phyloP scores from a whole-genome alignment of 2,797 vertebrate genomes.

The Gymnodraco acuticeps region DNA sequence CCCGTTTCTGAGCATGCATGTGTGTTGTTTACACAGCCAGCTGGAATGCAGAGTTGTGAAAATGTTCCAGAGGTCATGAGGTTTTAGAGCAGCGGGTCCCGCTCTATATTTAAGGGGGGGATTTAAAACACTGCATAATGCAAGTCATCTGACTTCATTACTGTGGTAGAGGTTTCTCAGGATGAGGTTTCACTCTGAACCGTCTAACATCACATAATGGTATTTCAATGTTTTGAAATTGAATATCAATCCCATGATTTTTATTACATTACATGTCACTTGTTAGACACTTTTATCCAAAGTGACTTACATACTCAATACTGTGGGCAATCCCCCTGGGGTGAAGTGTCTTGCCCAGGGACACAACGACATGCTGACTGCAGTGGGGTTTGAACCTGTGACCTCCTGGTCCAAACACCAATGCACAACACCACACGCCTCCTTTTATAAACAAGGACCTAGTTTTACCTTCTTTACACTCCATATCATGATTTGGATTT shows the following conservation, averaged over 20 bases:
- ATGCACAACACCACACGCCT: too few species aligned
- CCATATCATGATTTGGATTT: background rate
- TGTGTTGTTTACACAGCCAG: constrained; percentile 43
- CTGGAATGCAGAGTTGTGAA: constrained; percentile 61
- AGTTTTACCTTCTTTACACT: background rate
- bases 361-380: too few species aligned
- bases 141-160: constrained; percentile 82
- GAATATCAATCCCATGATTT: background rate
- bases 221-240: background rate
- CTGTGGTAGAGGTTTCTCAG: constrained; percentile 59
- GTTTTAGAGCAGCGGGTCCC: constrained; percentile 61
- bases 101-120: constrained; percentile 77
- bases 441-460: constrained; percentile 10
- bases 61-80: constrained; percentile 65
- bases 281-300: too few species aligned
- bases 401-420: too few species aligned
- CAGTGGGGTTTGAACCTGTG: too few species aligned
- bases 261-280: too few species aligned
- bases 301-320: too few species aligned
- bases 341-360: too few species aligned
- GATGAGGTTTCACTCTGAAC: constrained; percentile 69
- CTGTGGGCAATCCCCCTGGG: too few species aligned
- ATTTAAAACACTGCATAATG: constrained; percentile 77
- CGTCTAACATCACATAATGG: background rate
- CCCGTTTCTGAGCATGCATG: too few species aligned